Evolutionary conservation across 2,888 invertebrate species (phyloP).

Genomic region (Drosophila melanosoma): DNA sequence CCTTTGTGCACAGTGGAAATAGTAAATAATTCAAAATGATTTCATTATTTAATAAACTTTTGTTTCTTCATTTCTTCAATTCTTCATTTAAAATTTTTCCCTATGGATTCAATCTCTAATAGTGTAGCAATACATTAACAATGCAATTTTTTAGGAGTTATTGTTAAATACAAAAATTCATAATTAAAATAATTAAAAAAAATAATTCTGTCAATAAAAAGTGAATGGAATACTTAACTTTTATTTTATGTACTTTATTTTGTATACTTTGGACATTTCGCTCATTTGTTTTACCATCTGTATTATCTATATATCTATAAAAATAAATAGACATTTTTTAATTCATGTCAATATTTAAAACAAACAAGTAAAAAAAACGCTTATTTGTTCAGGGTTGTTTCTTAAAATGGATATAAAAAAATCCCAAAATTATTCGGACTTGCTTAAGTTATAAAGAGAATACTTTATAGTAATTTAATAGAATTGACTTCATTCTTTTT

Average conservation of each 20-base stretch:
- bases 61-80: too few species aligned
- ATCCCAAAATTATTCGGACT: background rate
- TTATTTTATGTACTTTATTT: background rate
- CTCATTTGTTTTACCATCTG: too few species aligned
- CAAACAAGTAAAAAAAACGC: background rate
- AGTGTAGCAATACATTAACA: background rate
- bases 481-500: background rate
- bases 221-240: background rate
- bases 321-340: too few species aligned
- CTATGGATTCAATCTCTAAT: background rate
- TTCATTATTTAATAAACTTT: background rate
- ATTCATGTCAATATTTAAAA: too few species aligned
- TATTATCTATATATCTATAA: too few species aligned
- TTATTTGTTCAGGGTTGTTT: background rate
- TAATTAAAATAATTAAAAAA: background rate
- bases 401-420: background rate
- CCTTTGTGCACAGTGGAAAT: conserved; percentile 62
- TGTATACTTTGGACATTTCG: background rate
- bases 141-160: background rate
- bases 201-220: background rate
- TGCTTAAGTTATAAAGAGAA: background rate
- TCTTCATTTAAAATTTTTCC: background rate
- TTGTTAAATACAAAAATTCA: background rate
- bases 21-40: background rate
- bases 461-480: background rate